Evolutionary conservation across 2,888 invertebrate species (phyloP).

Genomic region (Malacosoma neustria): DNA sequence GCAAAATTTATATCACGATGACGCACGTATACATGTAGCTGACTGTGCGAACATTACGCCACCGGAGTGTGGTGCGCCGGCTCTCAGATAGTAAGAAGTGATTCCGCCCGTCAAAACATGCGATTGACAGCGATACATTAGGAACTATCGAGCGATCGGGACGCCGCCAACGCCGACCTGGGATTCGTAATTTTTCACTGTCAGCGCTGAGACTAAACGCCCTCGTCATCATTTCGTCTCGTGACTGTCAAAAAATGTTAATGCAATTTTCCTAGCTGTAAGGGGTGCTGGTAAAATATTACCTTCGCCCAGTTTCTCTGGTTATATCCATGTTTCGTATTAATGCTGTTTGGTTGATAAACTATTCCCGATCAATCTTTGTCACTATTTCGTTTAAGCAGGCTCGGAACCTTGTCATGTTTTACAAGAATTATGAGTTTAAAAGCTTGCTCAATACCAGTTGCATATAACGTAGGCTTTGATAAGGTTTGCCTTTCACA

Average conservation of each 20-base stretch:
- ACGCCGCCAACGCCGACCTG: slow-evolving; percentile 40
- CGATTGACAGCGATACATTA: slow-evolving; percentile 71
- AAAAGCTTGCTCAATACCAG: not conserved
- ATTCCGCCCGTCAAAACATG: slow-evolving; percentile 61
- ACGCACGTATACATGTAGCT: slow-evolving; percentile 42
- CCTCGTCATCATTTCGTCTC: slow-evolving; percentile 59
- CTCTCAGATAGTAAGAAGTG: slow-evolving; percentile 47
- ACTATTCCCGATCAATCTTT: slow-evolving; percentile 8
- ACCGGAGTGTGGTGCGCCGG: slow-evolving; percentile 22
- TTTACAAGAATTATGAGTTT: slow-evolving; percentile 18
- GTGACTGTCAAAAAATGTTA: slow-evolving; percentile 65
- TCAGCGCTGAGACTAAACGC: slow-evolving; percentile 58
- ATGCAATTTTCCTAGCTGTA: slow-evolving; percentile 51
- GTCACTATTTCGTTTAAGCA: slow-evolving; percentile 23
- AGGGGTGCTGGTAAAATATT: slow-evolving; percentile 42
- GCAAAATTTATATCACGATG: slow-evolving; percentile 31
- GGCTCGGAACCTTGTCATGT: slow-evolving; percentile 36
- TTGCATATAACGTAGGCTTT: not conserved
- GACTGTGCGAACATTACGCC: slow-evolving; percentile 43
- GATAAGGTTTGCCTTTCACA: not conserved
- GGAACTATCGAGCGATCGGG: slow-evolving; percentile 58
- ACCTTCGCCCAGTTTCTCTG: slow-evolving; percentile 1
- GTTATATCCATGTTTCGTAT: slow-evolving; percentile 7
- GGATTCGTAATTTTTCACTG: slow-evolving; percentile 67
- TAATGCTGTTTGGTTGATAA: slow-evolving; percentile 29